Evolutionary conservation across 2,888 invertebrate species (phyloP), one percentile per base, ranked within the genome.

Genomic region (Himalopsyche kuldschensis): DNA sequence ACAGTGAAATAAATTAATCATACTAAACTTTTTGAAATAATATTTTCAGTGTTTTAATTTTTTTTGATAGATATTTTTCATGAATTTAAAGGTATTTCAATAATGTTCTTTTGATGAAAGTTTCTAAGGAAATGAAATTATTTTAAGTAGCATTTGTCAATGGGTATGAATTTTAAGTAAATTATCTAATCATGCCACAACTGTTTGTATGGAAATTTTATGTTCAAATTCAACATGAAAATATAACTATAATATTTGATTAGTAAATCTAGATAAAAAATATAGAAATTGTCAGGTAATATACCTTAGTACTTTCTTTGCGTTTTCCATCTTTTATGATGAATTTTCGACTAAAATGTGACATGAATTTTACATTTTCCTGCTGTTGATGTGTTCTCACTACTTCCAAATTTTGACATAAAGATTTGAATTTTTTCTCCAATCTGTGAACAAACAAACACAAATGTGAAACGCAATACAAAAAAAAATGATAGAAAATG

Each of bases 351-450:
- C 98, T 97, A 90, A 99, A 99, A 90, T 99, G 99, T 2, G 99
- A 96, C 94, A 99, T 95, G 89, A 99, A 99, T 90, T 98, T 99
- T 86, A 98, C 94, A 90, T 98, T 99, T 90, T 99, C 99, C 90
- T 99, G 99, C 89, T 99, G 99, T 90, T 99, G 99, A 89, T 99
- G 97, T 17, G 98, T 99, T 79, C 99, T 92, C 1, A 99, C 96
- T 0, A 98, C 99, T 90, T 99, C 99, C 87, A 98, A 90, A 88
- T 97, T 97, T 88, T 97, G 97, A 17, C 95, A 98, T 87, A 97
- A 91, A 0, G 95, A 92, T 89, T 97, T 97, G 89, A 98, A 98
- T 89, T 97, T 97, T 90, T 97, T 97, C 89, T 97, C 96, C 87
- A 97, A 92, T 87, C 94, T 94, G 88, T 82, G 87, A 87, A 63